A percentile compares a stretch with the other conserved stretches of the same genome.
phyloP scores from a whole-genome alignment of 2,888 invertebrate species.

The Dendrolimus houi region DNA sequence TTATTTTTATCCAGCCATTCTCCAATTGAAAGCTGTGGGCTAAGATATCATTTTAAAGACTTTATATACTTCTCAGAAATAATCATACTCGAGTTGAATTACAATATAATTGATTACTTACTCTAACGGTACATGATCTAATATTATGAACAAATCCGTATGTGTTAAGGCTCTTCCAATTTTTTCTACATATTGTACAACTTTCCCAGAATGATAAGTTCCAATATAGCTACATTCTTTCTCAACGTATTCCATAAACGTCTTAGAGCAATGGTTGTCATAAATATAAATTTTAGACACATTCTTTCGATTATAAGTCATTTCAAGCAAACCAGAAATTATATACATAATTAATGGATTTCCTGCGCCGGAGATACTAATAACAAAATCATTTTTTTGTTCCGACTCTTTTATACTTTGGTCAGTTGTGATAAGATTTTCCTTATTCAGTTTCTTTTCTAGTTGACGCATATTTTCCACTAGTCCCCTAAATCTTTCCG shows the following conservation, averaged over 20 bases:
- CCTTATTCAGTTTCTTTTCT: constrained; percentile 27
- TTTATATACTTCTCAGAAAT: constrained; percentile 1
- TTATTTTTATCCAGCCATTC: constrained; percentile 50
- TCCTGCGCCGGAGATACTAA: constrained; percentile 53
- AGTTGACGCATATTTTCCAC: constrained; percentile 39
- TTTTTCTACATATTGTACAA: constrained; percentile 52
- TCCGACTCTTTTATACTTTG: constrained; percentile 1
- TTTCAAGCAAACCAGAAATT: constrained; percentile 47
- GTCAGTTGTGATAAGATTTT: constrained; percentile 8
- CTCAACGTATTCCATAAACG: constrained; percentile 45
- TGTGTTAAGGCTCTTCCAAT: constrained; percentile 60
- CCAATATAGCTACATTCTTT: constrained; percentile 44
- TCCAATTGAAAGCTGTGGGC: constrained; percentile 39
- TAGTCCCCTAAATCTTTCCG: constrained; percentile 40
- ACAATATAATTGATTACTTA: constrained; percentile 23
- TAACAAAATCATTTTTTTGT: constrained; percentile 22
- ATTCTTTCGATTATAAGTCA: constrained; percentile 24
- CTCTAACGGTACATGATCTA: constrained; percentile 61
- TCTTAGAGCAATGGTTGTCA: constrained; percentile 33
- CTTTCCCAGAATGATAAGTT: constrained; percentile 35
- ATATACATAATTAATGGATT: constrained; percentile 44
- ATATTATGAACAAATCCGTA: constrained; percentile 68
- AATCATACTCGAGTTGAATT: neutral
- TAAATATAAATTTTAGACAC: constrained; percentile 51
- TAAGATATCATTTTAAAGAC: constrained; percentile 22